Evolutionary conservation across 1,140 invertebrate species (phyloP), one percentile per base, ranked within the genome.

Genomic region (Oedothorax gibbosus): DNA sequence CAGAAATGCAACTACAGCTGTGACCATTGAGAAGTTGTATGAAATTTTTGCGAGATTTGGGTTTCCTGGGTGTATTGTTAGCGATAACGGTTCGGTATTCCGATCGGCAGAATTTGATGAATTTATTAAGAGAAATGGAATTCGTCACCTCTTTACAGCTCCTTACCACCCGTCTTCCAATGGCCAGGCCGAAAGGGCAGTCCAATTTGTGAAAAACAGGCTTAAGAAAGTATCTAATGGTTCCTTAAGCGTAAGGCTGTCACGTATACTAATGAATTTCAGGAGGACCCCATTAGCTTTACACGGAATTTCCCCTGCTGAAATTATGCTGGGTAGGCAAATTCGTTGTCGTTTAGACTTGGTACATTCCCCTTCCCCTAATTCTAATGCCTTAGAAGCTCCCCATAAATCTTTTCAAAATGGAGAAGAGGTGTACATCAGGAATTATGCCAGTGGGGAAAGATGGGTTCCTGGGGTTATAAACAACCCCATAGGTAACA

Each of bases 51-150:
- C 65, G 2, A 86, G 89, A 10, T 91, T 89, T 85, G 90, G 91
- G 3, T 60, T 76, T 21, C 88, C 87, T 6, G 51, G 35, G 56
- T 12, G 65, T 21, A 68, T 68, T 3, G 91, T 89, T 0, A 90
- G 89, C 0, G 90, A 92, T 82, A 88, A 88, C 73, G 90, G 90
- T 4, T 21, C 85, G 0, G 90, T 90, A 82, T 91, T 91, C 68
- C 87, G 71, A 20, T 90, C 75, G 88, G 87, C 50, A 12, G 49
- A 75, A 7, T 87, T 88, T 72, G 15, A 50, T 20, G 8, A 77
- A 15, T 77, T 86, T 35, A 50, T 21, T 0, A 82, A 68, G 21
- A 9, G 65, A 12, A 57, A 87, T 56, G 80, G 85, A 0, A 88
- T 88, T 14, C 51, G 87, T 20, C 88, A 88, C 57, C 69, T 86